Evolutionary conservation across 2,113 vertebrate genomes (phyloP), one percentile per base, ranked within the genome.

Genomic region (Myxocyprinus asiaticus): DNA sequence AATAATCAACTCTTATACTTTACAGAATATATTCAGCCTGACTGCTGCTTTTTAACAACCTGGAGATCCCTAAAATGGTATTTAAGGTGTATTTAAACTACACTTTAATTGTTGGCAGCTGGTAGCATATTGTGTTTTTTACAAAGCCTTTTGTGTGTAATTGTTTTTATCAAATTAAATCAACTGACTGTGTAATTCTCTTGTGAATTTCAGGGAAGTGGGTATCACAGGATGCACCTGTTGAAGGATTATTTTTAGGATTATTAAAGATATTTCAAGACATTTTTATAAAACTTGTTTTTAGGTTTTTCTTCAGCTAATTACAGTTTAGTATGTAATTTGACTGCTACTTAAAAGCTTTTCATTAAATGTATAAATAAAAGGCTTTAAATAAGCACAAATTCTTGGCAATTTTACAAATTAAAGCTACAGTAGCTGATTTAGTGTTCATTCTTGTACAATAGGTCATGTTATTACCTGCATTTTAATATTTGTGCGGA

Each of bases 161-260:
- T n/a, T n/a, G n/a, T n/a, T n/a, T n/a, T n/a, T n/a, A n/a, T n/a
- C n/a, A n/a, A n/a, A n/a, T n/a, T n/a, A n/a, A n/a, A n/a, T n/a
- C n/a, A n/a, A n/a, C n/a, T n/a, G n/a, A n/a, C n/a, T n/a, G n/a
- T n/a, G n/a, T 17, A 11, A 17, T 14, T 45, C 69, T 2, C 4
- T 17, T 11, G 53, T 15, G 6, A 59, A 72, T 59, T 17, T 59
- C 1, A 45, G 44, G 69, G 55, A 59, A 72, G 55, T 72, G 55
- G 42, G 42, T 72, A 43, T 45, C 59, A 11, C 69, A 72, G 69
- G 69, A 72, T 72, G 69, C 55, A 72, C 69, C 69, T 72, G 69
- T 17, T 59, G 9, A 45, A 45, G 4, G 0, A n/a, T n/a, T n/a
- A 17, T 11, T n/a, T 17, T 17, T 12, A 2, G 12, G 7, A 2